These are phyloP conservation scores for Agrotis puta DNA, from an alignment of 2,888 invertebrate species.

Conservation along the genomic window DNA sequence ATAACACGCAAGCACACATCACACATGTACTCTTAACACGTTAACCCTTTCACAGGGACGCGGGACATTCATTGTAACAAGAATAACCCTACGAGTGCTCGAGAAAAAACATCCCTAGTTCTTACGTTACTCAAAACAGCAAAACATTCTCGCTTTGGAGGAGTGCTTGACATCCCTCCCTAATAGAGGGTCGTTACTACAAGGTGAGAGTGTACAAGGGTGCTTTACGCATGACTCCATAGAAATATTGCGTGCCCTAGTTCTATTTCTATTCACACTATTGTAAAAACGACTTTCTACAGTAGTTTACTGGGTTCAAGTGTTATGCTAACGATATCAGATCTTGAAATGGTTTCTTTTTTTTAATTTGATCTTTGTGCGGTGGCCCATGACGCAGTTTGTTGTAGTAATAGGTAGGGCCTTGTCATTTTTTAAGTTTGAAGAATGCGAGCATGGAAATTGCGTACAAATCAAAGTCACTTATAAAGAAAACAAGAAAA, in stretches of 20 bases:
- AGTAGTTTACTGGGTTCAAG: slow-evolving; percentile 72
- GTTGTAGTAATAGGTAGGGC: neutral
- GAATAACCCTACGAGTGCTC: slow-evolving; percentile 44
- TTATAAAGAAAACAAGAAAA: no score
- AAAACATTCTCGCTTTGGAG: slow-evolving; percentile 73
- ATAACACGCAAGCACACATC: slow-evolving; percentile 4
- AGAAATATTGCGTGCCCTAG: slow-evolving; percentile 82
- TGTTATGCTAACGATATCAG: slow-evolving; percentile 73
- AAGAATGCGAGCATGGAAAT: neutral
- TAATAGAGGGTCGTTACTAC: slow-evolving; percentile 80
- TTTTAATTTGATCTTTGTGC: slow-evolving; percentile 44
- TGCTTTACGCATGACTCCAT: slow-evolving; percentile 74
- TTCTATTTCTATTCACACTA: slow-evolving; percentile 75
- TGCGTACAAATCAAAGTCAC: neutral
- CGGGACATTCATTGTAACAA: slow-evolving; percentile 31
- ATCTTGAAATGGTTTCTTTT: slow-evolving; percentile 39
- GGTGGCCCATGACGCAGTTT: neutral
- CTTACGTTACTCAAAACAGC: slow-evolving; percentile 72
- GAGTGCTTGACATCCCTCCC: slow-evolving; percentile 67
- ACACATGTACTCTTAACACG: slow-evolving; percentile 10
- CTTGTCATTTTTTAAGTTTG: neutral
- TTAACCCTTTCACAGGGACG: slow-evolving; percentile 10
- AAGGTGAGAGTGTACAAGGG: slow-evolving; percentile 68
- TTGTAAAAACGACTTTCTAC: slow-evolving; percentile 66
- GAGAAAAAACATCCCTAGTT: slow-evolving; percentile 63